These are phyloP conservation scores for Temnothorax curvispinosus DNA, from an alignment of 1,140 invertebrate genomes.

Conservation along the genomic window DNA sequence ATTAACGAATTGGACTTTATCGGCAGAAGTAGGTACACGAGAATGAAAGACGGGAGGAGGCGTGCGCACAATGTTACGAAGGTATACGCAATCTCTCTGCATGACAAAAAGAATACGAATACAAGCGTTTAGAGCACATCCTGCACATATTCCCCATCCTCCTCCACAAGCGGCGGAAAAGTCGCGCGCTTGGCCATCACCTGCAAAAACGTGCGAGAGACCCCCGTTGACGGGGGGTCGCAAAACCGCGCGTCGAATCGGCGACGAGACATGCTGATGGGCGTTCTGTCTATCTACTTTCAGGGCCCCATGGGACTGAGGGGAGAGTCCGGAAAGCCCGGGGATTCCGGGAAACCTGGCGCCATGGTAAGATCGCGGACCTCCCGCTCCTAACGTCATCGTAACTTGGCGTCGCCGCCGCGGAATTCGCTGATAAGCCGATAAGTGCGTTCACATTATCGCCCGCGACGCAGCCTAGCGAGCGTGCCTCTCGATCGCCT, in stretches of 20 bases:
- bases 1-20: slow-evolving; percentile 59
- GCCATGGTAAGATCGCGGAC: slow-evolving; percentile 90
- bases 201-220: background rate
- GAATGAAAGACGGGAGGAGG: slow-evolving; percentile 30
- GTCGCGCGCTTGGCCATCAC: slow-evolving; percentile 23
- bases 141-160: background rate
- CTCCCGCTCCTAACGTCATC: slow-evolving; percentile 83
- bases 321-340: slow-evolving; percentile 91
- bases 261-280: slow-evolving; percentile 27
- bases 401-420: slow-evolving; percentile 80
- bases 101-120: slow-evolving; percentile 27
- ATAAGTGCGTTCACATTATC: slow-evolving; percentile 70
- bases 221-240: background rate
- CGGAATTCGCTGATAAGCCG: slow-evolving; percentile 79
- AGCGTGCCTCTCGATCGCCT: slow-evolving; percentile 62
- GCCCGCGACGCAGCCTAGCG: slow-evolving; percentile 52
- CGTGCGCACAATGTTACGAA: slow-evolving; percentile 26
- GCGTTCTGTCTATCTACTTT: slow-evolving; percentile 72
- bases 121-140: slow-evolving; percentile 6
- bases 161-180: background rate
- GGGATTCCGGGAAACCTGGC: slow-evolving; percentile 91
- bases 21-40: slow-evolving; percentile 53
- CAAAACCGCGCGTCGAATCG: slow-evolving; percentile 4
- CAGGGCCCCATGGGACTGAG: slow-evolving; percentile 96
- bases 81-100: slow-evolving; percentile 41